Base-by-base conservation (phyloP, 2,113 vertebrate species). In the Plecturocebus donacophilus region DNA sequence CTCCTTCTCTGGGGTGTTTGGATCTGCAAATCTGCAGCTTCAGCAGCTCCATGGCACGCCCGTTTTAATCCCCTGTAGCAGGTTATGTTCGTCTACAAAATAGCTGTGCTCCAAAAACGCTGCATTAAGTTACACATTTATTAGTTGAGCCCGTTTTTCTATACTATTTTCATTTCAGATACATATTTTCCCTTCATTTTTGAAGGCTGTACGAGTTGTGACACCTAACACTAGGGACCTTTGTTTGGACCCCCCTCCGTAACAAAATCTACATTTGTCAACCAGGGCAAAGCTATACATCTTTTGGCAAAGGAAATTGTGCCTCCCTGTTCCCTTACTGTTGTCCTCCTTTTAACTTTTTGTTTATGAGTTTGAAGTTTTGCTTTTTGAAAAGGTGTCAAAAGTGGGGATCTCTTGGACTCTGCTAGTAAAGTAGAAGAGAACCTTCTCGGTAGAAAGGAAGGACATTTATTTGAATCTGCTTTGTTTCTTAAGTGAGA, bases 351-450 rank as follows among this genome's bases (percentile, higher is more conserved):
- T 70, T 66, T 35, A 47, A 23, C 47, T 45, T 93, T 87, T 76
- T 77, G 56, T 73, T 94, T 76, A 12, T 95, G 68, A 66, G 21
- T 92, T 83, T 71, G 54, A 49, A 61, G n/a, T 90, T 87, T 95
- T 77, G 42, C 52, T 40, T 93, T 86, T 71, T 32, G 30, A 56
- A 80, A 40, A 73, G 20, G 12, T 27, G 66, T 89, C 38, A 21
- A 82, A 90, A 77, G 32, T 17, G 45, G 35, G 19, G 13, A 66
- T 92, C 0, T 71, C 13, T 32, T 45, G 75, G 12, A 70, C 71
- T 77, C 75, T 54, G 42, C 16, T 54, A 52, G 49, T 35, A 76
- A 81, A 87, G 61, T 25, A 76, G 71, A 47, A 75, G 68, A 88
- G 11, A 47, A 11, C 20, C n/a, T 81, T 90, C 42, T 56, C 21